A percentile compares a stretch with the other conserved stretches of the same genome.
These are phyloP conservation scores for Hyaena hyaena DNA, from an alignment of 2,113 vertebrate genomes.

Conservation along the genomic window DNA sequence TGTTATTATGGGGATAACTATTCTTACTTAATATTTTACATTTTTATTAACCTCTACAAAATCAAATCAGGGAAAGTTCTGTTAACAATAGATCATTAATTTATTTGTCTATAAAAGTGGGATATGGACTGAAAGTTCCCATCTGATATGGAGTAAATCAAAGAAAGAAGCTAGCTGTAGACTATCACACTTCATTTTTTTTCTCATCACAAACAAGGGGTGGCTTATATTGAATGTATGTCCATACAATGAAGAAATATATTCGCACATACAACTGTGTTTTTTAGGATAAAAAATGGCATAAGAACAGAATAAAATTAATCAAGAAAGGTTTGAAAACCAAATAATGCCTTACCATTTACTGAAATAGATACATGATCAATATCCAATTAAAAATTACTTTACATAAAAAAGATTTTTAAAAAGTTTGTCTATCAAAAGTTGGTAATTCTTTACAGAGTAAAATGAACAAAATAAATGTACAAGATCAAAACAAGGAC, in stretches of 20 bases:
- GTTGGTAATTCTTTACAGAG: background rate
- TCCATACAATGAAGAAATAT: background rate
- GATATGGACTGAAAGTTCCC: conserved; percentile 43
- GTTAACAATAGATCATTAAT: conserved; percentile 3
- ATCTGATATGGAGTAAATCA: background rate
- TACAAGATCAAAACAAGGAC: conserved; percentile 25
- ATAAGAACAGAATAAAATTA: conserved; percentile 46
- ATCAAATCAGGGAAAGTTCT: conserved; percentile 47
- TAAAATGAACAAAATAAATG: conserved; percentile 22
- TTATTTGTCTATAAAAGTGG: conserved; percentile 11
- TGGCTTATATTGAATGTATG: conserved; percentile 23
- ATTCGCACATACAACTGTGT: background rate
- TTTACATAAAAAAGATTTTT: background rate
- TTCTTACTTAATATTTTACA: background rate
- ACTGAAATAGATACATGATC: background rate
- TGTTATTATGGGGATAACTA: conserved; percentile 34
- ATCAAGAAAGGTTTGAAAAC: conserved; percentile 21
- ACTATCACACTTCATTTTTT: conserved; percentile 29
- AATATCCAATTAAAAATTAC: conserved; percentile 22
- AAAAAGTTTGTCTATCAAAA: background rate
- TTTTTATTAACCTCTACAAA: conserved; percentile 56
- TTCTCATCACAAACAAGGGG: conserved; percentile 37
- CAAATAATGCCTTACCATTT: conserved; percentile 26
- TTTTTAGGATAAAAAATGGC: conserved; percentile 44
- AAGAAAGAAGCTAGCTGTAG: conserved; percentile 20